phyloP scores from a whole-genome alignment of 64 coral and sea anemone genomes.

The Montipora cactus region DNA sequence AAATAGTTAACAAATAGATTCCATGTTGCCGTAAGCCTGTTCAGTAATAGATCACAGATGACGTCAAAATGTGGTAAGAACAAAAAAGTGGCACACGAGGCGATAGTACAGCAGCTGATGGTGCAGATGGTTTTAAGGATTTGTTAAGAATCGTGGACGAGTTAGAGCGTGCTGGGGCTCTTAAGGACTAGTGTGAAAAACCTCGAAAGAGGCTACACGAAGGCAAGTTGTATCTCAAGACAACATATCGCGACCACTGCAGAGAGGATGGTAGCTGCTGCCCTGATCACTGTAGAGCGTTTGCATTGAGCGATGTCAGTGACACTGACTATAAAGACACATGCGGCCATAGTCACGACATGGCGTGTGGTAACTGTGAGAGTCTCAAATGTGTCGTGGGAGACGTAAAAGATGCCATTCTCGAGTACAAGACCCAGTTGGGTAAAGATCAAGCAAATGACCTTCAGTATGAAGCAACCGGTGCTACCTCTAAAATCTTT shows the following conservation, averaged over 20 bases:
- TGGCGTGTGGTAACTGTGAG: background rate
- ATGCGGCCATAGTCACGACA: slow-evolving; percentile 26
- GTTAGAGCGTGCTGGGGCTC: slow-evolving; percentile 13
- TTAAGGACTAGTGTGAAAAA: background rate
- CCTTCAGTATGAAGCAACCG: slow-evolving; percentile 23
- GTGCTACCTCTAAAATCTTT: slow-evolving; percentile 11
- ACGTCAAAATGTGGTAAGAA: too few relatives aligned
- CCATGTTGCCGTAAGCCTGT: too few relatives aligned
- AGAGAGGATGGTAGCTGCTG: slow-evolving; percentile 4
- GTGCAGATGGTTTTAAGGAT: slow-evolving; percentile 10
- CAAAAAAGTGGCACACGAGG: too few relatives aligned
- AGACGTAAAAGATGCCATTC: too few relatives aligned
- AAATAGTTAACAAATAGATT: too few relatives aligned
- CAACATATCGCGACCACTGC: slow-evolving; percentile 25
- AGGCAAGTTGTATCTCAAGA: slow-evolving; percentile 35
- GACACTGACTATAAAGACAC: slow-evolving; percentile 21
- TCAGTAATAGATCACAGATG: too few relatives aligned
- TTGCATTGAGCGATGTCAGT: slow-evolving; percentile 13
- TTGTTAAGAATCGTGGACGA: background rate
- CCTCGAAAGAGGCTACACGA: slow-evolving; percentile 8
- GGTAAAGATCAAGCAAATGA: slow-evolving; percentile 22
- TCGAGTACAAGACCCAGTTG: background rate
- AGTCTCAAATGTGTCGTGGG: too few relatives aligned
- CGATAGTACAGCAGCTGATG: slow-evolving; percentile 15
- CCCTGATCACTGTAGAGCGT: slow-evolving; percentile 48